Base-by-base conservation (phyloP, 2,797 vertebrate genomes). In the Halcyon chelicuti region DNA sequence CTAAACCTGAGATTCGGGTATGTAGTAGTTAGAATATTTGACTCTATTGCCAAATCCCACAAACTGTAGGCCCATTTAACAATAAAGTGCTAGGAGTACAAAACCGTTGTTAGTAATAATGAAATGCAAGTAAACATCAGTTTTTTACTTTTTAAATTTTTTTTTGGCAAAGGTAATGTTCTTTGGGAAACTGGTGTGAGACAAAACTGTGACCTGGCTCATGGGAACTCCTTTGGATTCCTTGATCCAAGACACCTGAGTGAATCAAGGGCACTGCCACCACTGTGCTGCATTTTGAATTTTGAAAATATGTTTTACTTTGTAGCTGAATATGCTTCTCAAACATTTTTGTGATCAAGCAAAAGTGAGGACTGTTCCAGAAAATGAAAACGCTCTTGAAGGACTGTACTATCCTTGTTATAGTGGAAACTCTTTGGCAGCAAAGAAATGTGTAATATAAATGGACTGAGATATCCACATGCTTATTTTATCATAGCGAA, bases 321-420 rank as follows among this genome's bases (percentile, higher is more conserved):
- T 55, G 14, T 20, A 37, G n/a, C 29, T 83, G 68, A 47, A 77
- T 79, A 71, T 20, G 11, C 7, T 72, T 51, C 17, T 74, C 0
- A 3, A 33, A 0, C 1, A 0, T 77, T 91, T 31, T 12, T 52
- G 26, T 52, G 51, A 31, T 31, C 17, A 18, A 54, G 52, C 15
- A 54, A 31, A 31, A 54, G 29, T 3, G 15, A 61, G 10, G 3
- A 14, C 18, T 28, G 5, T 61, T 76, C 46, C 31, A 92, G 54
- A 33, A 29, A 39, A 21, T 14, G 10, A 42, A 90, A 92, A 61
- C 19, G 5, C 13, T 61, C 29, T 40, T 77, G 37, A 84, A 74
- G 44, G 37, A 55, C 26, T 65, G 8, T 25, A 57, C 47, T 75
- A 16, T 25, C 35, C 35, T 58, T 66, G 29, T 74, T 78, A 9